These are phyloP conservation scores for Pterostichus niger DNA, from an alignment of 2,888 invertebrate genomes.

Conservation along the genomic window DNA sequence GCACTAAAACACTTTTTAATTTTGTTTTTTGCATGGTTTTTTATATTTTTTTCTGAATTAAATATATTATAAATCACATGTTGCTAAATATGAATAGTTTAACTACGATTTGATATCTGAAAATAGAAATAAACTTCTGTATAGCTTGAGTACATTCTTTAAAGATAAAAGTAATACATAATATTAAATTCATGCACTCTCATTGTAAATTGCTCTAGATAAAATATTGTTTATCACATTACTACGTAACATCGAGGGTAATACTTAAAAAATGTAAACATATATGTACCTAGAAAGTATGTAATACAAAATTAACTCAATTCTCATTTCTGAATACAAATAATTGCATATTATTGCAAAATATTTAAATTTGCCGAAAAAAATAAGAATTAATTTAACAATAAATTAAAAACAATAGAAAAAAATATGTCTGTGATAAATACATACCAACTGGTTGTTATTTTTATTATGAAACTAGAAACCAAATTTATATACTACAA, in stretches of 20 bases:
- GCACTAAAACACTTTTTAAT: slow-evolving; percentile 71
- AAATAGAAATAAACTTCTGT: too few species aligned
- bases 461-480: not conserved
- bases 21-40: slow-evolving; percentile 68
- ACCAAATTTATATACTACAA: not conserved
- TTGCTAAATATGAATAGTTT: not conserved
- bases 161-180: not conserved
- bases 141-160: too few species aligned
- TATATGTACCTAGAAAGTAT: too few species aligned
- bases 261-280: not conserved
- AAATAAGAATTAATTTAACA: not conserved
- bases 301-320: not conserved
- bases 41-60: not conserved
- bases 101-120: too few species aligned
- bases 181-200: not conserved
- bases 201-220: not conserved
- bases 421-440: not conserved
- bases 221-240: not conserved
- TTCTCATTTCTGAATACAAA: too few species aligned
- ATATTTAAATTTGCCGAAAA: too few species aligned
- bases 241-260: not conserved
- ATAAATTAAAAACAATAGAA: not conserved
- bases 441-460: not conserved
- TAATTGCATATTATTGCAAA: too few species aligned
- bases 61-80: slow-evolving; percentile 2